Base-by-base conservation (phyloP, 2,888 invertebrate species). In the Augiades crinisus region DNA sequence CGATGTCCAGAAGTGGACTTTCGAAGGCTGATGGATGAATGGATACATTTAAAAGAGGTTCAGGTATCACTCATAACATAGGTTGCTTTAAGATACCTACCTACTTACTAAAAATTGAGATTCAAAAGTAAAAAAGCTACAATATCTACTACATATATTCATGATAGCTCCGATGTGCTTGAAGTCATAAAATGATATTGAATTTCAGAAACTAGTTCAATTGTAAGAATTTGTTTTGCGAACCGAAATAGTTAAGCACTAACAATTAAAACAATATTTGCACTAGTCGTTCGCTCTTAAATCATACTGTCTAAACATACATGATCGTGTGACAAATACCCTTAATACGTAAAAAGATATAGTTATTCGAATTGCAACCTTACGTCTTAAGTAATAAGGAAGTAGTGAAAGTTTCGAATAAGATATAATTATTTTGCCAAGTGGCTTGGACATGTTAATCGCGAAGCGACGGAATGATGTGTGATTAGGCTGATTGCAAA, bases 391-490 rank as follows among this genome's bases (percentile, higher is more conserved):
- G 27, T 1, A 27, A 50, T 43, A 50, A 27, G 27, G 34, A 27
- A 19, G 22, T 6, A 21, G 41, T 27, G 10, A 16, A n/a, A 36
- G 40, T 34, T 51, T 43, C 19, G 37, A 63, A 62, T 66, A 57
- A 65, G 58, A 54, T 47, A 51, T 60, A 54, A 59, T 58, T 57
- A 58, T 47, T 65, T 69, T 65, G 74, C 64, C 59, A 63, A 65
- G 57, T 63, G 24, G 62, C 63, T 66, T 66, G 73, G 74, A 76
- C 74, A 78, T 76, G 74, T 78, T 78, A 75, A 78, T 77, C 75
- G 75, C 62, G 67, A 67, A 70, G 64, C 65, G 69, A 69, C 70
- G 63, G 72, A 74, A 67, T 74, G 72, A 76, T 70, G 61, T 63
- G 68, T 61, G 60, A 57, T 54, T 55, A 71, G 68, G 75, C 33